phyloP scores from a whole-genome alignment of 2,797 vertebrate species.

The Brachyrhaphis roseni region DNA sequence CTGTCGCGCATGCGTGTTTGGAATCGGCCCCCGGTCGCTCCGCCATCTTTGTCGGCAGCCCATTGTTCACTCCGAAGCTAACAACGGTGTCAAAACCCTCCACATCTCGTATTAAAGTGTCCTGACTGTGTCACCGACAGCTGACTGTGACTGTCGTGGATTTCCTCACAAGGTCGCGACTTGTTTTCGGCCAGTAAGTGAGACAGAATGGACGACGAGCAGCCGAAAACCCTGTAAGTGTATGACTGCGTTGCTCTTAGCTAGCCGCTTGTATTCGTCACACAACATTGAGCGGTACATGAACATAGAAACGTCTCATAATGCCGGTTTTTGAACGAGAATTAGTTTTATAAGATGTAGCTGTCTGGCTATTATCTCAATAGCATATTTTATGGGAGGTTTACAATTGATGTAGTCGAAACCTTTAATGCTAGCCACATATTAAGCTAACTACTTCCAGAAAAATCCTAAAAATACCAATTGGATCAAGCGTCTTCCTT shows the following conservation, averaged over 20 bases:
- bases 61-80: conserved; percentile 80
- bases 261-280: conserved; percentile 44
- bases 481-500: neutral
- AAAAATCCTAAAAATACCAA: conserved; percentile 38
- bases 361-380: neutral
- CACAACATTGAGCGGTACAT: conserved; percentile 41
- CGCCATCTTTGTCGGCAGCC: conserved; percentile 81
- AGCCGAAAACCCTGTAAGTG: conserved; percentile 82
- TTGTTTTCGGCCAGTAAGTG: conserved; percentile 71
- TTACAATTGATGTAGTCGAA: neutral
- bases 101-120: conserved; percentile 51
- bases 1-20: conserved; percentile 65
- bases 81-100: conserved; percentile 59
- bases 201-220: conserved; percentile 81
- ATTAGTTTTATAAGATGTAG: too few relatives aligned
- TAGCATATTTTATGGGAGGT: neutral
- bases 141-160: conserved; percentile 71
- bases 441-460: conserved; percentile 44
- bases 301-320: neutral
- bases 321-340: neutral
- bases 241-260: conserved; percentile 52
- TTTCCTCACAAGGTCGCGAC: conserved; percentile 74
- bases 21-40: conserved; percentile 61
- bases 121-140: conserved; percentile 51
- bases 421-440: conserved; percentile 16